Percentiles rank a stretch among this genome's conserved stretches.
phyloP scores from a whole-genome alignment of 2,113 vertebrate species.

The Hemiscyllium ocellatum region DNA sequence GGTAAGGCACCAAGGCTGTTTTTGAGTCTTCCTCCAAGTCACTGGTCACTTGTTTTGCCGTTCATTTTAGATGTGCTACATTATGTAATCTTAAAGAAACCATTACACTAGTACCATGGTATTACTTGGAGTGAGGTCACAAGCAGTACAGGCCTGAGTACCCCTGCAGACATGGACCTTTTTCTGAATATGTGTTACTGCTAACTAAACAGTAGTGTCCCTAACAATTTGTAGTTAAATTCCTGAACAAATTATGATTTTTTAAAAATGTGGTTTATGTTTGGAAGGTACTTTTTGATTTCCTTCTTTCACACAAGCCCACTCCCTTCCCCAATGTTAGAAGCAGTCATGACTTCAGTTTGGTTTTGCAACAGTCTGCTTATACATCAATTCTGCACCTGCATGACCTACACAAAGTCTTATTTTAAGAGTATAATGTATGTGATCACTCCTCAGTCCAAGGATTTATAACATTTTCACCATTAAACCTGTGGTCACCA shows the following conservation, averaged over 20 bases:
- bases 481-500: conserved; percentile 44
- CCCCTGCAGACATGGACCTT: no score
- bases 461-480: conserved; percentile 29
- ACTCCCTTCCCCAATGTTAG: neutral
- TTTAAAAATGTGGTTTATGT: neutral
- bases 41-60: no score
- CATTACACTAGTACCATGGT: no score
- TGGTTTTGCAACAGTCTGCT: neutral
- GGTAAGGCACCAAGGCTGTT: no score
- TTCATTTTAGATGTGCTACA: no score
- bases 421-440: neutral
- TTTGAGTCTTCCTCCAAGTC: no score
- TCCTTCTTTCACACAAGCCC: neutral
- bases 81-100: neutral
- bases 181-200: neutral
- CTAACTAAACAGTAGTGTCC: neutral
- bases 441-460: conserved; percentile 1
- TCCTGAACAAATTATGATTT: neutral
- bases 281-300: neutral
- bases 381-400: neutral
- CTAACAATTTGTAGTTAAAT: neutral
- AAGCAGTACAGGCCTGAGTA: no score
- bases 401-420: neutral
- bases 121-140: no score
- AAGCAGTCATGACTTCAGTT: neutral